Conservation (phyloP, 2,113 vertebrate species). For the Rutilus rutilus region DNA sequence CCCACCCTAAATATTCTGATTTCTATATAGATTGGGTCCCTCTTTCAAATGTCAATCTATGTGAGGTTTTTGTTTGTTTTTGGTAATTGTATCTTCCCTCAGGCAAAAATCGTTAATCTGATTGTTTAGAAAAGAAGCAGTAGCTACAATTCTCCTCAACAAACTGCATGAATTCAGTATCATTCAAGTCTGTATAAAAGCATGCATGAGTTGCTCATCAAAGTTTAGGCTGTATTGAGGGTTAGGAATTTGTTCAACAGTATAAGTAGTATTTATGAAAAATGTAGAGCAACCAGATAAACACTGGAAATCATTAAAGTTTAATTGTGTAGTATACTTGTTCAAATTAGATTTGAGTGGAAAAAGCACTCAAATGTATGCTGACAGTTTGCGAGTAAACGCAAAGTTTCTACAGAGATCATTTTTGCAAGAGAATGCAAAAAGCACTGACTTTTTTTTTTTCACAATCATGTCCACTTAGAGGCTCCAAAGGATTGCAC, state of each 20-base stretch:
- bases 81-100: neutral
- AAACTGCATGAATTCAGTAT: neutral
- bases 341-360: neutral
- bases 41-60: too few species aligned
- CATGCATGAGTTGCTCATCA: neutral
- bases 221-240: neutral
- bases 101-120: conserved; percentile 3
- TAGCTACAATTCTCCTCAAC: neutral
- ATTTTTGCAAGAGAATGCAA: too few species aligned
- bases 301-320: neutral
- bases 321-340: neutral
- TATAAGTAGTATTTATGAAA: neutral
- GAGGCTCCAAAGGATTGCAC: too few species aligned
- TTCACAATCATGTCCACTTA: too few species aligned
- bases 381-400: neutral
- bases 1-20: too few species aligned
- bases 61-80: too few species aligned
- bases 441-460: too few species aligned
- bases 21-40: too few species aligned
- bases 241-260: neutral
- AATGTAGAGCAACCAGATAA: neutral
- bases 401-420: too few species aligned
- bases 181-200: neutral
- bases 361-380: neutral
- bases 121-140: neutral